These are phyloP conservation scores for Microplitis manilae DNA, from an alignment of 2,888 invertebrate species.

Conservation along the genomic window DNA sequence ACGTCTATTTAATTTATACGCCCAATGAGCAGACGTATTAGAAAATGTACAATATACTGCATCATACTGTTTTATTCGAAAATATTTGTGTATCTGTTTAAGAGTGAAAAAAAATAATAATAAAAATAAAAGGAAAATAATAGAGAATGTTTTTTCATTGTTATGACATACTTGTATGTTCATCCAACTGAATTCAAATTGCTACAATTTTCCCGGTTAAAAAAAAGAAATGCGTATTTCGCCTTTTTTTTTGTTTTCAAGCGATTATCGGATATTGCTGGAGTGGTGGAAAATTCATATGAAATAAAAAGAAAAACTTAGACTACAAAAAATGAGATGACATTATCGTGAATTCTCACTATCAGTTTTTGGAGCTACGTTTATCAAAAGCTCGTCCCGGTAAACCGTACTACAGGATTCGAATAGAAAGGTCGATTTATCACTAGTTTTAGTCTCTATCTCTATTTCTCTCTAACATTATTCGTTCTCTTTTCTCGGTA, in stretches of 20 bases:
- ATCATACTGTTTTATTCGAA: background rate
- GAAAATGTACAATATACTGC: background rate
- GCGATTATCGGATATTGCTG: background rate
- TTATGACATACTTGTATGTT: background rate
- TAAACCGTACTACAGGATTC: background rate
- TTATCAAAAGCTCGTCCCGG: conserved; percentile 29
- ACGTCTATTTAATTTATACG: conserved; percentile 29
- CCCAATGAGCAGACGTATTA: conserved; percentile 13
- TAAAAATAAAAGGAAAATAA: conserved; percentile 11
- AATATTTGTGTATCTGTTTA: conserved; percentile 3
- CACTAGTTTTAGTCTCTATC: conserved; percentile 33
- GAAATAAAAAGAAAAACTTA: conserved; percentile 2
- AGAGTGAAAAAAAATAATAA: background rate
- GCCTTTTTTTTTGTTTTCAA: background rate
- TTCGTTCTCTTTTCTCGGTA: conserved; percentile 17
- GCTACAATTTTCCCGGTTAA: conserved; percentile 7
- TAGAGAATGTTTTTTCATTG: conserved; percentile 12
- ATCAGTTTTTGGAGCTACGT: conserved; percentile 25
- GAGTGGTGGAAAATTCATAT: conserved; percentile 4
- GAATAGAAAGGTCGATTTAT: conserved; percentile 49
- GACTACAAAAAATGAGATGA: conserved; percentile 24
- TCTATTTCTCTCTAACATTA: background rate
- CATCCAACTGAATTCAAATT: conserved; percentile 7
- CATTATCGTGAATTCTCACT: conserved; percentile 13
- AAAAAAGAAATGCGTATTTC: background rate